Conservation (phyloP, 2,797 vertebrate genomes). For the Acanthurus tractus region DNA sequence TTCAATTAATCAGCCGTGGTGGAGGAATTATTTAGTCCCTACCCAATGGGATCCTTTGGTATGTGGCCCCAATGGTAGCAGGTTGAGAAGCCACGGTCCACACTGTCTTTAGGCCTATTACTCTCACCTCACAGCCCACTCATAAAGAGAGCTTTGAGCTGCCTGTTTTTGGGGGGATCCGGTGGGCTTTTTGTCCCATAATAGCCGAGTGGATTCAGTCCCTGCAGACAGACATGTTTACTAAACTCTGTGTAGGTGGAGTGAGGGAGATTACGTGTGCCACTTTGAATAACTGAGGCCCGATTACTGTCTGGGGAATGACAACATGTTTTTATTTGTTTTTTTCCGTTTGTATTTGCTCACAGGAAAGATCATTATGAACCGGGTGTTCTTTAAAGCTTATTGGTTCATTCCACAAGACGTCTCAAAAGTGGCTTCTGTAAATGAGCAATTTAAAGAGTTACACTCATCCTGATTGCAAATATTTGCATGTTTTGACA, state of each 20-base stretch:
- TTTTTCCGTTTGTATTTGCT: neutral
- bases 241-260: constrained; percentile 74
- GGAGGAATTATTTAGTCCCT: constrained; percentile 75
- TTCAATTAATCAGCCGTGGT: constrained; percentile 83
- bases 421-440: neutral
- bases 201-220: constrained; percentile 75
- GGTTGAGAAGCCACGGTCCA: constrained; percentile 81
- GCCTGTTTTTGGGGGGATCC: constrained; percentile 77
- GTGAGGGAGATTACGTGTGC: constrained; percentile 73
- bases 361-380: neutral
- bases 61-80: constrained; percentile 77
- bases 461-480: constrained; percentile 5
- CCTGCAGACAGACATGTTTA: constrained; percentile 78
- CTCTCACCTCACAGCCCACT: constrained; percentile 84
- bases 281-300: constrained; percentile 64
- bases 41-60: constrained; percentile 78
- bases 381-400: neutral
- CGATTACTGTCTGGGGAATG: constrained; percentile 42
- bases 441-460: constrained; percentile 1
- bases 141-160: constrained; percentile 82
- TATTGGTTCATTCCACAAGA: neutral
- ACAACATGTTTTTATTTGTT: constrained; percentile 38
- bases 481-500: neutral
- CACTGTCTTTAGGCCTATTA: constrained; percentile 84
- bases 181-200: constrained; percentile 81